Evolutionary conservation across 2,888 invertebrate genomes (phyloP), one percentile per base, ranked within the genome.

Genomic region (Sisyra terminalis): DNA sequence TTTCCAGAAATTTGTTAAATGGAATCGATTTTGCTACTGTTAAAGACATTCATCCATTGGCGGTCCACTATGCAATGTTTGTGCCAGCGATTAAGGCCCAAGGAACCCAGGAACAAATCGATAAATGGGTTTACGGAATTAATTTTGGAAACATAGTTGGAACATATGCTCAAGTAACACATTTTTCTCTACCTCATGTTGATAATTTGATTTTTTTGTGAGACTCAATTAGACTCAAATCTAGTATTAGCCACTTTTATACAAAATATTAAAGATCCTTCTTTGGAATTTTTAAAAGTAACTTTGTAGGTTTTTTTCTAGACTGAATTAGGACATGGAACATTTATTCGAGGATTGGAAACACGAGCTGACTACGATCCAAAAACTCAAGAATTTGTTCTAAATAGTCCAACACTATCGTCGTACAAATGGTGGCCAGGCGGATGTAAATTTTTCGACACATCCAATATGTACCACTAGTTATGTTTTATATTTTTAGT

Each of bases 351-450:
- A 50, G 90, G 89, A 0, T 60, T 96, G 48, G 94, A 96, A 68
- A 96, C 96, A 0, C 88, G 85, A 0, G 88, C 94, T 2, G 89
- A 85, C 0, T 96, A 89, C 57, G 93, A 96, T 60, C 69, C 76
- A 1, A 56, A 59, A 3, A 83, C 78, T 0, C 68, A 88, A 57
- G 86, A 94, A 64, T 96, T 96, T 59, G 66, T 93, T 29, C 59
- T 96, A 16, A 74, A 93, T 56, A 83, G 85, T 43, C 94, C 96
- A 1, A 82, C 83, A 1, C 62, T 90, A 10, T 85, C 88, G 0
- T 77, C 94, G 0, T 87, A 84, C 57, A 96, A 96, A 64, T 94
- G 92, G 92, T 94, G 93, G 94, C 92, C 93, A 15, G 94, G 93
- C 13, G 85, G 86, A 57, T 69, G 90, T 92, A 65, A 74, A 85